These are phyloP conservation scores for Rousettus leschenaultii DNA, from an alignment of 2,113 vertebrate genomes.

Conservation along the genomic window DNA sequence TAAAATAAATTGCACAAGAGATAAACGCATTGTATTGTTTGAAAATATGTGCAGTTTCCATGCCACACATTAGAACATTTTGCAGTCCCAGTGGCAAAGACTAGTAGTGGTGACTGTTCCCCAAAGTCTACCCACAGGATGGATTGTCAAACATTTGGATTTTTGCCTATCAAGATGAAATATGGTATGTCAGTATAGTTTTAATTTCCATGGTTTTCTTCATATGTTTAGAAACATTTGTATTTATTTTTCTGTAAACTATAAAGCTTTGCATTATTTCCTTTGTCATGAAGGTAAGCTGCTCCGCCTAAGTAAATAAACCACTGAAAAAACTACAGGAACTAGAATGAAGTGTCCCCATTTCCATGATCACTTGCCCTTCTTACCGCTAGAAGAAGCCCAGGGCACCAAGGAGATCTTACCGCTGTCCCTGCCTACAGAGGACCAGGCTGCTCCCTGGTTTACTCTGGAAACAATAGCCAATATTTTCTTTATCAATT, in stretches of 20 bases:
- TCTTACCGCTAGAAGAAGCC: not conserved
- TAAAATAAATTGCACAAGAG: not conserved
- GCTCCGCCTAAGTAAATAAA: not conserved
- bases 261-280: not conserved
- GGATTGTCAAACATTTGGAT: not conserved
- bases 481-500: not conserved
- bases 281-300: not conserved
- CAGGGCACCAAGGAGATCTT: not conserved
- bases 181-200: not conserved
- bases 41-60: not conserved
- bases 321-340: not conserved
- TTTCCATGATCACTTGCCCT: not conserved
- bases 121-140: not conserved
- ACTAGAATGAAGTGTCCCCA: not conserved
- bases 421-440: not conserved
- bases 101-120: not conserved
- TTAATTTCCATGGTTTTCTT: not conserved
- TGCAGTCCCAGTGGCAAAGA: not conserved
- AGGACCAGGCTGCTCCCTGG: not conserved
- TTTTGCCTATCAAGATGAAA: not conserved
- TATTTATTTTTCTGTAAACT: not conserved
- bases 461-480: not conserved
- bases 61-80: not conserved
- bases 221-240: not conserved
- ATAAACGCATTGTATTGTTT: not conserved